A percentile compares a stretch with the other conserved stretches of the same genome.
These are phyloP conservation scores for Nymphalis io DNA, from an alignment of 1,140 invertebrate species.

Conservation along the genomic window DNA sequence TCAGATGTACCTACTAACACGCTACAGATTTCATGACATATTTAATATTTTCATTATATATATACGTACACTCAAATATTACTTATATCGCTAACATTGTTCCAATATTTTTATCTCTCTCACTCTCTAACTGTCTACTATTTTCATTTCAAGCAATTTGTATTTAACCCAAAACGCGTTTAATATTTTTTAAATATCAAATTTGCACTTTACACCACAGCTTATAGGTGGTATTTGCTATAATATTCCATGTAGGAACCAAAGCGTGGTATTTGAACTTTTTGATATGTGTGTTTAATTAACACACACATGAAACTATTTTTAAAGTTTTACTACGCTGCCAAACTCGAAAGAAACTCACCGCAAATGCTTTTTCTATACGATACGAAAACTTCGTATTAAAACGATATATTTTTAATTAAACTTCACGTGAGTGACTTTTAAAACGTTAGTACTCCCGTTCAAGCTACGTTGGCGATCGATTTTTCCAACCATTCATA, in stretches of 20 bases:
- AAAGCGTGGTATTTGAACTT: conserved; percentile 8
- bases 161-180: conserved; percentile 8
- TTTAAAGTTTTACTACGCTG: conserved; percentile 19
- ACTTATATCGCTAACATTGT: neutral
- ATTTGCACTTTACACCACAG: neutral
- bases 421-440: conserved; percentile 9
- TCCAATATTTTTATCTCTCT: neutral
- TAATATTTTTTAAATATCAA: neutral
- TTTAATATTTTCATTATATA: neutral
- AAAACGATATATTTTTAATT: neutral
- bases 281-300: conserved; percentile 35
- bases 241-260: neutral
- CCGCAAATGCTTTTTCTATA: neutral
- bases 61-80: neutral
- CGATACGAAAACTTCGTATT: neutral
- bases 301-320: conserved; percentile 28
- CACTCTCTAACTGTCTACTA: conserved; percentile 9
- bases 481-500: conserved; percentile 34
- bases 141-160: conserved; percentile 15
- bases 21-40: no score
- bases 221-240: neutral
- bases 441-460: conserved; percentile 13
- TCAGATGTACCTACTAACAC: no score
- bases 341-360: conserved; percentile 12
- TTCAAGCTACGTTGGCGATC: conserved; percentile 24